A percentile compares a stretch with the other conserved stretches of the same genome.
These are phyloP conservation scores for Lingula anatina DNA, from an alignment of 2,888 invertebrate species.

Conservation along the genomic window DNA sequence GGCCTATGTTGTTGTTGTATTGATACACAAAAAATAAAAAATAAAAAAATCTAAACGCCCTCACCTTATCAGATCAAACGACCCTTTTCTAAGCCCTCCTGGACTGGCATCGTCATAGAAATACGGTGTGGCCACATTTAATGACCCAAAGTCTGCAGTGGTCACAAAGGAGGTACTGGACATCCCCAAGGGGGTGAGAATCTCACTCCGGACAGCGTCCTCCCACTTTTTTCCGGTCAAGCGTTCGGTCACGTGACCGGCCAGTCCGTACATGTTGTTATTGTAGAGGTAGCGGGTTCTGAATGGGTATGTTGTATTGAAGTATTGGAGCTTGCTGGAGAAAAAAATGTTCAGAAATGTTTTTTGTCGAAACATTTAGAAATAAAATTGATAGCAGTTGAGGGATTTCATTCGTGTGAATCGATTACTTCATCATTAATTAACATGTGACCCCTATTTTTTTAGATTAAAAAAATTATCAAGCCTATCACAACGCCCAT, in stretches of 20 bases:
- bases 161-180: background rate
- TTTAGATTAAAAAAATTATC: too few relatives aligned
- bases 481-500: too few relatives aligned
- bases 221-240: background rate
- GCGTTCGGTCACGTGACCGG: background rate
- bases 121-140: constrained; percentile 1
- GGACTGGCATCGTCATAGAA: background rate
- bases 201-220: background rate
- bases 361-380: too few relatives aligned
- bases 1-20: too few relatives aligned
- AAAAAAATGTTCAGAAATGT: too few relatives aligned
- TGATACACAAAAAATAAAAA: too few relatives aligned
- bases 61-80: too few relatives aligned
- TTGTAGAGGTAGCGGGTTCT: background rate
- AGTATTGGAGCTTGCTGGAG: background rate
- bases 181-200: background rate
- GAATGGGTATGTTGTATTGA: background rate
- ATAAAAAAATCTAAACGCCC: too few relatives aligned
- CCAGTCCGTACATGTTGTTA: constrained; percentile 2
- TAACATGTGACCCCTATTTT: too few relatives aligned
- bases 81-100: background rate
- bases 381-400: too few relatives aligned
- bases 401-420: too few relatives aligned
- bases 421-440: too few relatives aligned
- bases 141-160: background rate